Conservation (phyloP, 2,888 invertebrate species). For the Mimumesa dahlbomi region DNA sequence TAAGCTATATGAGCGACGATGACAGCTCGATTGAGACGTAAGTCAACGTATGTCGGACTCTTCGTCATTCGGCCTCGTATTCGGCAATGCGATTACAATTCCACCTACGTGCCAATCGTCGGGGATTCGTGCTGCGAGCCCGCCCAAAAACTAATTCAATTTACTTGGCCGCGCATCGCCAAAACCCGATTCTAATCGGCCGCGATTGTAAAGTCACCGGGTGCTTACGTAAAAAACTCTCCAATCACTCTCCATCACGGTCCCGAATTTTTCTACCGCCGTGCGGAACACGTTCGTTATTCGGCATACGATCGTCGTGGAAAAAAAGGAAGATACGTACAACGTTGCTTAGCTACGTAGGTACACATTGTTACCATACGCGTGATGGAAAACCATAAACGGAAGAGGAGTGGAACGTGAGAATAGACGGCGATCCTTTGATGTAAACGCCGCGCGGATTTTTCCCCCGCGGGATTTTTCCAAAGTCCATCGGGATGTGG, state of each 20-base stretch:
- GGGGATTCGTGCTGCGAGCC: constrained; percentile 2
- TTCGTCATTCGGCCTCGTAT: constrained; percentile 22
- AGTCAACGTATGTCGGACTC: constrained; percentile 36
- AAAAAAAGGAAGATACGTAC: no score
- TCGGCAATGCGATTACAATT: constrained; percentile 61
- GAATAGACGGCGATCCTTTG: constrained; percentile 2
- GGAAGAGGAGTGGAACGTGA: constrained; percentile 11
- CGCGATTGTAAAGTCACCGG: constrained; percentile 20
- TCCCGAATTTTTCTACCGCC: constrained; percentile 18
- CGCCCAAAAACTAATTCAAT: constrained; percentile 65
- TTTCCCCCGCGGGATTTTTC: constrained; percentile 4
- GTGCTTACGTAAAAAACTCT: constrained; percentile 18
- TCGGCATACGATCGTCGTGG: no score
- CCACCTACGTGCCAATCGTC: constrained; percentile 49
- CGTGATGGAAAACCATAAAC: background rate
- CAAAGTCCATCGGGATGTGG: constrained; percentile 3
- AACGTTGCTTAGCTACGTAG: no score
- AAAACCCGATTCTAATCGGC: constrained; percentile 63
- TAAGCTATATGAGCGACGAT: constrained; percentile 1
- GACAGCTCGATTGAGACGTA: constrained; percentile 47
- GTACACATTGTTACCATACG: no score
- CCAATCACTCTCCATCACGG: constrained; percentile 4
- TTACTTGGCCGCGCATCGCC: constrained; percentile 44
- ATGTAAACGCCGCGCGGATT: constrained; percentile 1
- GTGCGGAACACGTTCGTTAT: no score